These are phyloP conservation scores for Venturia canescens DNA, from an alignment of 1,140 invertebrate genomes.

Conservation along the genomic window DNA sequence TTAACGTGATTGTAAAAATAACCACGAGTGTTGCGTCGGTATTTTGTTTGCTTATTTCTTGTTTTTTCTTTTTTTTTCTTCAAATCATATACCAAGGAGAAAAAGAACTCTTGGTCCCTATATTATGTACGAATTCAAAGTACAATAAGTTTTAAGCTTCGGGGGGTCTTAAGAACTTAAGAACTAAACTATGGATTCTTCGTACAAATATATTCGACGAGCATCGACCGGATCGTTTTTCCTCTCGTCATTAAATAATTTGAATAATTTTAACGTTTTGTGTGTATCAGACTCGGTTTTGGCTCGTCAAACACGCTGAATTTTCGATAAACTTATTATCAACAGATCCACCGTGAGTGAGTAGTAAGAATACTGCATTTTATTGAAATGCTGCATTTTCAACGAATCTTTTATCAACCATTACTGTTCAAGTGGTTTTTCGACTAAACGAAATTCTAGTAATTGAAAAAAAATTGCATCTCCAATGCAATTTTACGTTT, in stretches of 20 bases:
- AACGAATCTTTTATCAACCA: not conserved
- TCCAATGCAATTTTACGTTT: no score
- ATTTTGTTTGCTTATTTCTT: not conserved
- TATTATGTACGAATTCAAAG: conserved; percentile 55
- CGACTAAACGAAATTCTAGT: no score
- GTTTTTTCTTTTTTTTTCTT: conserved; percentile 11
- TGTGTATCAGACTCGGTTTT: conserved; percentile 25
- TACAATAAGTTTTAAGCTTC: conserved; percentile 26
- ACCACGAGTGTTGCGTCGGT: not conserved
- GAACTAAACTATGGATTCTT: not conserved
- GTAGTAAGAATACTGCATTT: not conserved
- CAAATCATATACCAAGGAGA: conserved; percentile 49
- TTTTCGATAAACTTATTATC: not conserved
- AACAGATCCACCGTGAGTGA: not conserved
- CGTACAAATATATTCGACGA: conserved; percentile 29
- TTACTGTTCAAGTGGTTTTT: not conserved
- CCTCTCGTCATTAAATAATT: conserved; percentile 8
- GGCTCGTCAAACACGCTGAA: conserved; percentile 15
- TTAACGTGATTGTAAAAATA: not conserved
- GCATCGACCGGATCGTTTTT: not conserved
- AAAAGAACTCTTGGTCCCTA: conserved; percentile 68
- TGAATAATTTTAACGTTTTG: conserved; percentile 40
- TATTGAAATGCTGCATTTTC: not conserved
- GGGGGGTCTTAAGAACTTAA: conserved; percentile 36
- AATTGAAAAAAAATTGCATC: not conserved